A percentile compares a stretch with the other conserved stretches of the same genome.
Evolutionary conservation across 1,140 invertebrate species (phyloP).

Genomic region (Thrips palmi): DNA sequence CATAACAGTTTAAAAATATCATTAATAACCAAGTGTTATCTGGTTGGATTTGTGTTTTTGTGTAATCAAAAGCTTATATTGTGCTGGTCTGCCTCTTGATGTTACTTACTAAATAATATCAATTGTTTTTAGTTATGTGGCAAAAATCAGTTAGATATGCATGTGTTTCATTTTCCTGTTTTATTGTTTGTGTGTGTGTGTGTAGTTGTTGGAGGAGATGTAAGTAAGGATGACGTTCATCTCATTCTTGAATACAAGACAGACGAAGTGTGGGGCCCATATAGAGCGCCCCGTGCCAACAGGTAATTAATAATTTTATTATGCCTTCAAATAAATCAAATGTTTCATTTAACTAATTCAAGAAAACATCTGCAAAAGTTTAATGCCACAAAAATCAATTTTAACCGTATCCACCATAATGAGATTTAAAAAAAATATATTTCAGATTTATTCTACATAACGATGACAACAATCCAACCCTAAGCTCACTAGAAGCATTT

Average conservation of each 20-base stretch:
- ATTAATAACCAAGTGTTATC: not conserved
- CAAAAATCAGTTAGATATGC: too few species aligned
- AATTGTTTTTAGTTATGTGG: too few species aligned
- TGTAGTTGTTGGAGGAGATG: conserved; percentile 36
- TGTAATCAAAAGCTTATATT: too few species aligned
- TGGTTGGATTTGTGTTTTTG: conserved; percentile 1
- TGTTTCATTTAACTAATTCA: not conserved
- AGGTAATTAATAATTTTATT: conserved; percentile 26
- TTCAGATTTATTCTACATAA: conserved; percentile 65
- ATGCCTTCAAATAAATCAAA: not conserved
- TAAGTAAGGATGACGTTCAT: conserved; percentile 61
- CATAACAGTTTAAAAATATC: not conserved
- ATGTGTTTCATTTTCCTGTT: not conserved
- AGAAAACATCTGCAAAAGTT: not conserved
- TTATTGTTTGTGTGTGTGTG: conserved; percentile 2
- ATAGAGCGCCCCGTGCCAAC: conserved; percentile 57
- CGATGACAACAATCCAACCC: conserved; percentile 59
- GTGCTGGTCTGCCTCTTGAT: too few species aligned
- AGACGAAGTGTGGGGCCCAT: conserved; percentile 56
- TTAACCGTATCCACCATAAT: not conserved
- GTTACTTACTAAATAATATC: too few species aligned
- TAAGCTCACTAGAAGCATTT: conserved; percentile 55
- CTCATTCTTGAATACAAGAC: conserved; percentile 63
- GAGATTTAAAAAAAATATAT: conserved; percentile 12
- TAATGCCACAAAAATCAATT: conserved; percentile 3